These are phyloP conservation scores for Euwallacea similis DNA, from an alignment of 1,140 invertebrate genomes.

Conservation along the genomic window DNA sequence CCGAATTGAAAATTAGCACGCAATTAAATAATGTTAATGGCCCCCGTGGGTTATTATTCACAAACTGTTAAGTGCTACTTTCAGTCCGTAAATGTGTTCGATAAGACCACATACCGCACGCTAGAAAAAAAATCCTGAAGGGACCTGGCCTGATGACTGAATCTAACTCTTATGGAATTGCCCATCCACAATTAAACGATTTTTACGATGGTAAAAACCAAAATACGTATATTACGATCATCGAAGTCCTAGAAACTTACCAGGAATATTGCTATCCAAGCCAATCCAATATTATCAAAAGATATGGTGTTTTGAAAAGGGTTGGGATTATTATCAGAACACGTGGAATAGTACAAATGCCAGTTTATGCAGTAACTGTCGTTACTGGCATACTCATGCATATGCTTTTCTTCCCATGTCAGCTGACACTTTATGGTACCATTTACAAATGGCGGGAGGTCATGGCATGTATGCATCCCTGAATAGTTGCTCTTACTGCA, in stretches of 20 bases:
- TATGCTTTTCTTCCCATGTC: conserved; percentile 48
- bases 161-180: too few relatives aligned
- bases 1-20: too few relatives aligned
- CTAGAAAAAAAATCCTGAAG: too few relatives aligned
- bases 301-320: conserved; percentile 99
- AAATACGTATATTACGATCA: too few relatives aligned
- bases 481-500: conserved; percentile 91
- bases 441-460: conserved; percentile 80
- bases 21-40: too few relatives aligned
- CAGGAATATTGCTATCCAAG: conserved; percentile 99
- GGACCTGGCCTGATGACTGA: too few relatives aligned
- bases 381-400: conserved; percentile 41
- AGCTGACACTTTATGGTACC: conserved; percentile 70
- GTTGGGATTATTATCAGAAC: conserved; percentile 89
- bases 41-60: too few relatives aligned
- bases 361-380: conserved; percentile 86
- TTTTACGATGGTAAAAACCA: too few relatives aligned
- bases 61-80: too few relatives aligned
- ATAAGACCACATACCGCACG: too few relatives aligned
- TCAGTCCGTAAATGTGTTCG: too few relatives aligned
- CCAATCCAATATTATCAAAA: conserved; percentile 99
- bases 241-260: conserved; percentile 64
- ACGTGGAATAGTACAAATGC: conserved; percentile 98
- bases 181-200: too few relatives aligned
- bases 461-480: conserved; percentile 90